Conservation (phyloP, 2,888 invertebrate species). For the Crioceris asparagi region DNA sequence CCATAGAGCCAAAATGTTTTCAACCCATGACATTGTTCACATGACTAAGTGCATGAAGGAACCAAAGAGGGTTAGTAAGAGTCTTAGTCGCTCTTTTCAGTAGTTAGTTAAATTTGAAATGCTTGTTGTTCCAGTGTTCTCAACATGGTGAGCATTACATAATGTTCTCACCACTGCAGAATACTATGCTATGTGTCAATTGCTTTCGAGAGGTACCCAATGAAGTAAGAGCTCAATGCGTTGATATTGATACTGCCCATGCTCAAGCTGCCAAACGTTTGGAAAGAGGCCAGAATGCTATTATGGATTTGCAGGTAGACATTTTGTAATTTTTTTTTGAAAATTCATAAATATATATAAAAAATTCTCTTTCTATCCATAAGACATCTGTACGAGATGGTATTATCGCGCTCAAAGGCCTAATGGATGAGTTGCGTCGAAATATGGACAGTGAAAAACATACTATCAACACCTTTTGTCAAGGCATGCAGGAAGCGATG, state of each 20-base stretch:
- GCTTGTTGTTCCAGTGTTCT: constrained; percentile 40
- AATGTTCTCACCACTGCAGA: constrained; percentile 60
- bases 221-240: constrained; percentile 56
- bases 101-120: background rate
- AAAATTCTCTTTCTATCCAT: background rate
- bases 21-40: constrained; percentile 59
- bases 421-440: constrained; percentile 54
- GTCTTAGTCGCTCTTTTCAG: no score
- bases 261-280: constrained; percentile 57
- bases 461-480: constrained; percentile 54
- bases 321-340: background rate
- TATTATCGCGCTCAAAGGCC: constrained; percentile 51
- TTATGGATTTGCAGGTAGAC: constrained; percentile 36
- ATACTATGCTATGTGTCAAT: constrained; percentile 62
- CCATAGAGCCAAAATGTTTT: constrained; percentile 68
- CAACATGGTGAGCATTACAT: constrained; percentile 64
- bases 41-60: constrained; percentile 60
- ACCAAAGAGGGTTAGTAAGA: constrained; percentile 48
- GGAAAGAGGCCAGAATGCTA: constrained; percentile 47
- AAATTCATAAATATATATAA: background rate
- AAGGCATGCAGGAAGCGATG: constrained; percentile 54
- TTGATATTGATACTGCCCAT: constrained; percentile 67
- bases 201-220: constrained; percentile 61
- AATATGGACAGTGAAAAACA: constrained; percentile 56
- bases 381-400: constrained; percentile 59